Conservation (phyloP, 2,797 vertebrate genomes). For the Eulemur mongoz region DNA sequence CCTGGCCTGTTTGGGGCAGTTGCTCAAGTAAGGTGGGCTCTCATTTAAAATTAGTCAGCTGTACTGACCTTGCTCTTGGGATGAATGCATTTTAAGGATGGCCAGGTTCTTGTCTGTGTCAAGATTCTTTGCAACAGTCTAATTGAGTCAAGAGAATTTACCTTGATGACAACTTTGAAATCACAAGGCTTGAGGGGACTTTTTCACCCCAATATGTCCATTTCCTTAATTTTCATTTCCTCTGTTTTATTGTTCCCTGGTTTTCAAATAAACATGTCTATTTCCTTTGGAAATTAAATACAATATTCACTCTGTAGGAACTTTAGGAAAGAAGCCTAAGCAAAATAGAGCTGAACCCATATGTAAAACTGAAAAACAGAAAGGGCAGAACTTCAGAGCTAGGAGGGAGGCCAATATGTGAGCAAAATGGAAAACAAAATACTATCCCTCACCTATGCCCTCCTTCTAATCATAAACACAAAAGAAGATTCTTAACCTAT, state of each 20-base stretch:
- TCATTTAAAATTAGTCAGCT: constrained; percentile 22
- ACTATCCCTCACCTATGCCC: not conserved
- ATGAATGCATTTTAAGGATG: not conserved
- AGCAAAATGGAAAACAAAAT: constrained; percentile 32
- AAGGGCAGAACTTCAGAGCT: not conserved
- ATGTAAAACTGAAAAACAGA: not conserved
- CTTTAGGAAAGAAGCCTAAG: no score
- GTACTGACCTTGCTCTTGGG: not conserved
- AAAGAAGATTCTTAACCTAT: not conserved
- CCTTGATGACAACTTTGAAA: constrained; percentile 10
- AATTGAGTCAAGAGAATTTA: not conserved
- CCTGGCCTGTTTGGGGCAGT: not conserved
- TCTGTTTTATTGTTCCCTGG: not conserved
- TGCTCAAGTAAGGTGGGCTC: not conserved
- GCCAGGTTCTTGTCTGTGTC: not conserved
- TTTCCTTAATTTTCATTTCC: constrained; percentile 1
- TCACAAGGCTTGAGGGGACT: not conserved
- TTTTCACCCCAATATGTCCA: not conserved
- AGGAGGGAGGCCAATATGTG: not conserved
- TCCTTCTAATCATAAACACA: not conserved
- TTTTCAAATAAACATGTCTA: not conserved
- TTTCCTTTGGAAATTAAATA: not conserved
- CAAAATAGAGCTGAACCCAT: not conserved
- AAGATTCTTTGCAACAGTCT: not conserved
- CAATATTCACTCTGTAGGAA: no score